These are phyloP conservation scores for Garrulus glandarius DNA, from an alignment of 2,797 vertebrate genomes.

Conservation along the genomic window DNA sequence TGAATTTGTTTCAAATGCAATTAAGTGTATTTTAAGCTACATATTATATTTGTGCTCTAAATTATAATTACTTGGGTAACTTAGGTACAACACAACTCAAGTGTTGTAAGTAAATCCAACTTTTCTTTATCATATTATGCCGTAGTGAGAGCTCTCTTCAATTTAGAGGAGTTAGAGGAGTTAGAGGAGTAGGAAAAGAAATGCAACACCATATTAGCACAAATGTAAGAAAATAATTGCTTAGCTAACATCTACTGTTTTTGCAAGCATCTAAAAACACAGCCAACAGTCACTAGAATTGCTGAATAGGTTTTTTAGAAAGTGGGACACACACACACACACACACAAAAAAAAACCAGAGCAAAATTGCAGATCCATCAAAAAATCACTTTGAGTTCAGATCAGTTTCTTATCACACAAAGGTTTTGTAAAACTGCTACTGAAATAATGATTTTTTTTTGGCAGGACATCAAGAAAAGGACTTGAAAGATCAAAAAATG, in stretches of 20 bases:
- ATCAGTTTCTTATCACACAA: neutral
- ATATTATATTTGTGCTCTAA: neutral
- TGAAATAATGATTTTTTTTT: neutral
- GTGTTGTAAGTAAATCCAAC: neutral
- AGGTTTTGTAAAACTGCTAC: neutral
- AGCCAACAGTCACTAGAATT: neutral
- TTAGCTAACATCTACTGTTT: neutral
- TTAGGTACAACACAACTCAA: neutral
- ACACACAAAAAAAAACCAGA: neutral
- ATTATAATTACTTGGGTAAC: neutral
- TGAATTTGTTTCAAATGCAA: neutral
- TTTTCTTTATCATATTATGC: neutral
- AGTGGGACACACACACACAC: neutral
- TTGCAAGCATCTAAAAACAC: neutral
- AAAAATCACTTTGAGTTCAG: neutral
- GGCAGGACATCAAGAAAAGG: neutral
- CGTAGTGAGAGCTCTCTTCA: neutral
- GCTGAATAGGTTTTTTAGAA: neutral
- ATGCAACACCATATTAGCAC: neutral
- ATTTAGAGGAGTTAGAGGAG: neutral
- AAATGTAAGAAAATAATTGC: neutral
- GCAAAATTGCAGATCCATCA: neutral
- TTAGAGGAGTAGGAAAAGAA: neutral
- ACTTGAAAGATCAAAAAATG: neutral
- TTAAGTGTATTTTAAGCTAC: neutral